Evolutionary conservation across 2,113 vertebrate species (phyloP).

Genomic region (Scatophagus argus): DNA sequence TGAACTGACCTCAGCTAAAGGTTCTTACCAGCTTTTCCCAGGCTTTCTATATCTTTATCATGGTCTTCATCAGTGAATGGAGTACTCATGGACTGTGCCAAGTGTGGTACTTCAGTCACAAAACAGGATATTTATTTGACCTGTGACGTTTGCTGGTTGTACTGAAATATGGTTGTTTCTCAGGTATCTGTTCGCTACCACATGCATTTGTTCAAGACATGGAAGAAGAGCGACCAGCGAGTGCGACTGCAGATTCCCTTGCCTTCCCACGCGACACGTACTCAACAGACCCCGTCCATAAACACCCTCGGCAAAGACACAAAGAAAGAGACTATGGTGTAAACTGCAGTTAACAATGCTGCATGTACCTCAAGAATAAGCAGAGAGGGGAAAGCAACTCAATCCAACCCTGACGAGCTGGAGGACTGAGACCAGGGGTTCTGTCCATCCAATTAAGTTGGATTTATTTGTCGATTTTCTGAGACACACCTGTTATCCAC

Average conservation of each 20-base stretch:
- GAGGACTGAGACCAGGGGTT: neutral
- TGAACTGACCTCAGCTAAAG: too few relatives aligned
- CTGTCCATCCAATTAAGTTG: too few relatives aligned
- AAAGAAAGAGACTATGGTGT: conserved; percentile 78
- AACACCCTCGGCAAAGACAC: conserved; percentile 56
- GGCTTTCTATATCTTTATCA: too few relatives aligned
- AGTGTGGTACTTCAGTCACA: too few relatives aligned
- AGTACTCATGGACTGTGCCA: too few relatives aligned
- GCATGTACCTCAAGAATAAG: neutral
- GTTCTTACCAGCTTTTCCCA: too few relatives aligned
- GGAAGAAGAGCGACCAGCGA: conserved; percentile 74
- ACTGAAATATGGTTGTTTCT: neutral
- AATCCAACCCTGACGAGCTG: neutral
- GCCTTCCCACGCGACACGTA: neutral
- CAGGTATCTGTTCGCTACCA: conserved; percentile 82
- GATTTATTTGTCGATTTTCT: too few relatives aligned
- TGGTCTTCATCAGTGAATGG: too few relatives aligned
- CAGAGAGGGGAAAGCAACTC: neutral
- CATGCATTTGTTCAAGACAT: conserved; percentile 71
- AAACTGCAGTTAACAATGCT: neutral
- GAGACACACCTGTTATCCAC: too few relatives aligned
- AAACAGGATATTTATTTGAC: too few relatives aligned
- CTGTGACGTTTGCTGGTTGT: neutral
- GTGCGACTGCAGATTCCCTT: conserved; percentile 72
- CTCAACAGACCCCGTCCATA: conserved; percentile 24